Evolutionary conservation across 2,797 vertebrate species (phyloP).

Genomic region (Tiaroga cobitis): DNA sequence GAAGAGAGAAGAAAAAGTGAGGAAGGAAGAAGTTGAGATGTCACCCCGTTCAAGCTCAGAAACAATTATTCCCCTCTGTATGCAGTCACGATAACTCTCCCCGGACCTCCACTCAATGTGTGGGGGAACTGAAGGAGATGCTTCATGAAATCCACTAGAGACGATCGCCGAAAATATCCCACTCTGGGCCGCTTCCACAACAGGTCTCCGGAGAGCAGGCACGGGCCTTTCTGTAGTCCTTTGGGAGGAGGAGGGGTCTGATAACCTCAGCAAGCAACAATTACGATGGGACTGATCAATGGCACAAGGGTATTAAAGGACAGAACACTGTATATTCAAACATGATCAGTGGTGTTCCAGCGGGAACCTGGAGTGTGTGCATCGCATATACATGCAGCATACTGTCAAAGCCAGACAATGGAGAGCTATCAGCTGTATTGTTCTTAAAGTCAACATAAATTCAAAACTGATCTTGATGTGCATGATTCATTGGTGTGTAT

Average conservation of each 20-base stretch:
- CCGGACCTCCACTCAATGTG: conserved; percentile 52
- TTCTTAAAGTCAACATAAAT: neutral
- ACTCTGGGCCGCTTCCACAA: conserved; percentile 41
- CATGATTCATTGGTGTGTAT: neutral
- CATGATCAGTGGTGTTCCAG: conserved; percentile 23
- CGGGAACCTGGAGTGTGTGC: conserved; percentile 7
- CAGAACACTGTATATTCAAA: conserved; percentile 36
- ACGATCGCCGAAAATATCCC: conserved; percentile 58
- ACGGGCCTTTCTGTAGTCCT: conserved; percentile 39
- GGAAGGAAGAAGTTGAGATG: conserved; percentile 26
- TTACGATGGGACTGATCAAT: conserved; percentile 45
- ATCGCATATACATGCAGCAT: neutral
- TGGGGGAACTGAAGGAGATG: conserved; percentile 45
- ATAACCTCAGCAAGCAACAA: conserved; percentile 33
- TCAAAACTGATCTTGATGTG: neutral
- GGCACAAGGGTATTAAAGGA: conserved; percentile 41
- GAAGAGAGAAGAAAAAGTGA: conserved; percentile 20
- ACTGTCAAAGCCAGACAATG: neutral
- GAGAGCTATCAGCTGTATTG: neutral
- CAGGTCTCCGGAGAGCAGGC: conserved; percentile 42
- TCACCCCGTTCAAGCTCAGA: conserved; percentile 43
- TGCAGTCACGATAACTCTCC: conserved; percentile 45
- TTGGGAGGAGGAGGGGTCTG: conserved; percentile 19
- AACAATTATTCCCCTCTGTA: conserved; percentile 56
- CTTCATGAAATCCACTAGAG: conserved; percentile 54